Evolutionary conservation across 1,140 invertebrate genomes (phyloP).

Genomic region (Sesamia nonagrioides): DNA sequence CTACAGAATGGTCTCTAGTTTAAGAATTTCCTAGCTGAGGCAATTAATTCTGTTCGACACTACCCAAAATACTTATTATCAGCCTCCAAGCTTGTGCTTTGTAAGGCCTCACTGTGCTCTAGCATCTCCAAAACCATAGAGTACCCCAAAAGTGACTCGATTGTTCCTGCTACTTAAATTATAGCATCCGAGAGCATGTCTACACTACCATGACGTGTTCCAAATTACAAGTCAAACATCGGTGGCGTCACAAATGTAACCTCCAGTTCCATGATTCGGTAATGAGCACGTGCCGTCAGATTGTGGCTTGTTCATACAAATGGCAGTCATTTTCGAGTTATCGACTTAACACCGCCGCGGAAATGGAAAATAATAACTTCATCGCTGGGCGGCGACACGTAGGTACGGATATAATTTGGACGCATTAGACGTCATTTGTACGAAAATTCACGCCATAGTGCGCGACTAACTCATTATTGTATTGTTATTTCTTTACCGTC

Average conservation of each 20-base stretch:
- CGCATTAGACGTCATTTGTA: conserved; percentile 82
- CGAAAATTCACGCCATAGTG: conserved; percentile 44
- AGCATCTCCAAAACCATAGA: background rate
- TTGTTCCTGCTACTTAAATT: background rate
- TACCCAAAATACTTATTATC: no score
- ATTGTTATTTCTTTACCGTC: conserved; percentile 6
- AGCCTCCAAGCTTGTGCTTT: no score
- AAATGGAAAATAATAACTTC: conserved; percentile 87
- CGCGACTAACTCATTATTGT: conserved; percentile 12
- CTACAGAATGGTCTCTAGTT: no score
- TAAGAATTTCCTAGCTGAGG: no score
- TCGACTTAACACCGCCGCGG: conserved; percentile 81
- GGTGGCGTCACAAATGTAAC: conserved; percentile 50
- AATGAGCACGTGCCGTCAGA: conserved; percentile 71
- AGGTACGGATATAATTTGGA: conserved; percentile 81
- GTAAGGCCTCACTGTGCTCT: no score
- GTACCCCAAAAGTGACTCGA: background rate
- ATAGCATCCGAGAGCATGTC: background rate
- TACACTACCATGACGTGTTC: conserved; percentile 26
- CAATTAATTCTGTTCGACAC: no score
- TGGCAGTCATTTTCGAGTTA: conserved; percentile 85
- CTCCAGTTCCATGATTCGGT: conserved; percentile 66
- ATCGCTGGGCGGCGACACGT: conserved; percentile 69
- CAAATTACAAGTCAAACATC: conserved; percentile 58
- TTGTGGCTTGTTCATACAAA: conserved; percentile 73